Evolutionary conservation across 2,113 vertebrate species (phyloP).

Genomic region (Pseudolaguvia tuberculata): DNA sequence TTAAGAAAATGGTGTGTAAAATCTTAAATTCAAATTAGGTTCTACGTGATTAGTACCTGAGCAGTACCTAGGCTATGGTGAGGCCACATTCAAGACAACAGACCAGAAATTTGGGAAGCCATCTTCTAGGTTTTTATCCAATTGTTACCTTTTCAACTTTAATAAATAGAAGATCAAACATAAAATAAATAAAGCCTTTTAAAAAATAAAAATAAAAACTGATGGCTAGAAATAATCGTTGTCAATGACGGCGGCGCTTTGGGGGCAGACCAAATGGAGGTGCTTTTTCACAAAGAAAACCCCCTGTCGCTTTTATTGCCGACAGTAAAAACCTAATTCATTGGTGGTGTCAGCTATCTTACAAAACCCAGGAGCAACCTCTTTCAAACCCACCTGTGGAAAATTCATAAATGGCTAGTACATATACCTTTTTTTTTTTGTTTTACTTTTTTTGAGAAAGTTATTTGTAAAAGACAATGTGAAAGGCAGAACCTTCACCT

Average conservation of each 20-base stretch:
- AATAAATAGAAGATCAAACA: too few relatives aligned
- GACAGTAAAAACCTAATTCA: slow-evolving; percentile 27
- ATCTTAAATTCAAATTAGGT: too few relatives aligned
- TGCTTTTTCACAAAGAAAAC: slow-evolving; percentile 24
- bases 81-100: too few relatives aligned
- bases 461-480: neutral
- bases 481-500: neutral
- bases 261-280: slow-evolving; percentile 18
- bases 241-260: slow-evolving; percentile 17
- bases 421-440: neutral
- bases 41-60: too few relatives aligned
- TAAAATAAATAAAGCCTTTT: too few relatives aligned
- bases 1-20: too few relatives aligned
- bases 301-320: slow-evolving; percentile 35
- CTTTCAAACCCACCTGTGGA: neutral
- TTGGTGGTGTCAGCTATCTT: slow-evolving; percentile 5
- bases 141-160: too few relatives aligned
- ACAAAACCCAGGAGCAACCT: neutral
- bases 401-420: neutral
- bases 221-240: slow-evolving; percentile 37
- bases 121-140: too few relatives aligned
- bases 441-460: neutral
- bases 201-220: neutral
- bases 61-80: too few relatives aligned
- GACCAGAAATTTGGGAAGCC: too few relatives aligned